phyloP scores from a whole-genome alignment of 2,113 vertebrate genomes.

The Cottus gobio region DNA sequence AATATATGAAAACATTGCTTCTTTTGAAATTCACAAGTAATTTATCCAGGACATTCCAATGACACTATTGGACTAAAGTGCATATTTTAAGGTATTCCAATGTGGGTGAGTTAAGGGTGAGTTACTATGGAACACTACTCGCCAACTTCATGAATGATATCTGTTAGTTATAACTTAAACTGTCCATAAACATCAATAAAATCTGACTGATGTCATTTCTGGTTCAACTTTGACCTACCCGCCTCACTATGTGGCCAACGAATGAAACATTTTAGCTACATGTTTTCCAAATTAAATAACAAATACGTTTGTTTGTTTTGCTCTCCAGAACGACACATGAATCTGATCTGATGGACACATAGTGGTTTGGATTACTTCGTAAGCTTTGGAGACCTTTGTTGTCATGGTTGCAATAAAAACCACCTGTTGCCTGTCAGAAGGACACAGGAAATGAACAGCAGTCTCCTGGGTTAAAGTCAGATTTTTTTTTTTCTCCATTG shows the following conservation, averaged over 20 bases:
- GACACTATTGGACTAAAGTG: constrained; percentile 70
- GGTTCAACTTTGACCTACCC: not conserved
- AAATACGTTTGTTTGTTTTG: not conserved
- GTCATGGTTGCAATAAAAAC: not conserved
- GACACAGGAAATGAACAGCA: not conserved
- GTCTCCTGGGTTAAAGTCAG: not conserved
- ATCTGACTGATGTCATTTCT: not conserved
- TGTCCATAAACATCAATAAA: not conserved
- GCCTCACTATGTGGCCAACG: not conserved
- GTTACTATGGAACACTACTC: constrained; percentile 12
- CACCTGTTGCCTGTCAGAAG: not conserved
- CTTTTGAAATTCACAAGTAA: constrained; percentile 35
- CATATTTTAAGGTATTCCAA: constrained; percentile 59
- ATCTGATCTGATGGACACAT: not conserved
- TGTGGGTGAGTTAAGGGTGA: constrained; percentile 31
- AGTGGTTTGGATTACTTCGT: not conserved
- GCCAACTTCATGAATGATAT: not conserved
- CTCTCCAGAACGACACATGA: not conserved
- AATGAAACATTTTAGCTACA: not conserved
- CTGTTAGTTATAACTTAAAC: not conserved
- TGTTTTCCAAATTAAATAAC: not conserved
- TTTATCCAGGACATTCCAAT: constrained; percentile 73
- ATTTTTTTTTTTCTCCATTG: not conserved
- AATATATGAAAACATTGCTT: not conserved
- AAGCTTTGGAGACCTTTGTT: not conserved